phyloP scores from a whole-genome alignment of 2,113 vertebrate genomes.

The Oreotrochilus melanogaster region DNA sequence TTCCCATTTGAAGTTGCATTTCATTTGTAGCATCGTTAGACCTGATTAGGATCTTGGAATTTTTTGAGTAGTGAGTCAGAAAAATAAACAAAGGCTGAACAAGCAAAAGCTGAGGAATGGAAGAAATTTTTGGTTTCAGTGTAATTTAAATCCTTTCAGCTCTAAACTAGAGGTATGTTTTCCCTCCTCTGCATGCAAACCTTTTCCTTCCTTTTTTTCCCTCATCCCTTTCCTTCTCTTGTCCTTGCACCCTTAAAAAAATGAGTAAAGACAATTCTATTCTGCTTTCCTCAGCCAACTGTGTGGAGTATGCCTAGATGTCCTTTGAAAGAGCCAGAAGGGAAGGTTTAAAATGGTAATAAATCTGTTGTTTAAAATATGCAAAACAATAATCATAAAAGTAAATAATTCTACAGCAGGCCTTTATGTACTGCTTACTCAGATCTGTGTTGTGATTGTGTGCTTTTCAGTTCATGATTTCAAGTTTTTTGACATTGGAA shows the following conservation, averaged over 20 bases:
- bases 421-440: neutral
- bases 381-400: neutral
- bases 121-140: neutral
- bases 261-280: neutral
- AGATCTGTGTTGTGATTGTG: accelerated
- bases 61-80: neutral
- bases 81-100: conserved; percentile 20
- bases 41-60: conserved; percentile 49
- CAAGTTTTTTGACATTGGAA: neutral
- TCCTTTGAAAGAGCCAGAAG: neutral
- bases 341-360: neutral
- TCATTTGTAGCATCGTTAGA: conserved; percentile 19
- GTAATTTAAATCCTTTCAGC: neutral
- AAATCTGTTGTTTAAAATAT: neutral
- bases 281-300: neutral
- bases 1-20: conserved; percentile 3
- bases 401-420: neutral
- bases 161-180: neutral
- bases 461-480: neutral
- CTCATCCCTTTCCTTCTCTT: neutral
- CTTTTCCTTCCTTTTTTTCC: neutral
- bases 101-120: neutral
- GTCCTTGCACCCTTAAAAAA: neutral
- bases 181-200: neutral
- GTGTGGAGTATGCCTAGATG: neutral